These are phyloP conservation scores for Diuraphis noxia DNA, from an alignment of 1,140 invertebrate species.

Conservation along the genomic window DNA sequence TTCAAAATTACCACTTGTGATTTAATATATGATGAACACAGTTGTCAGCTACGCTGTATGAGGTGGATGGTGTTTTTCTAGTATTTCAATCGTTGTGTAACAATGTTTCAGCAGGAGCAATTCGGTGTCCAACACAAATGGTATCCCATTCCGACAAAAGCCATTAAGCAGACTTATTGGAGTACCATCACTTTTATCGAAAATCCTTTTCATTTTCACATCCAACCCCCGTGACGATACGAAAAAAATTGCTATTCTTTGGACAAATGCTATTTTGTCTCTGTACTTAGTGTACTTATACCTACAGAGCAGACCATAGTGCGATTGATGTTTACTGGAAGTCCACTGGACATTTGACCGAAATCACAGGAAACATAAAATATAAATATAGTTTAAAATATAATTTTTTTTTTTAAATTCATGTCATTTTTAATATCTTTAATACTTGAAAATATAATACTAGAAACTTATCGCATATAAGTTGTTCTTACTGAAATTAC, in stretches of 20 bases:
- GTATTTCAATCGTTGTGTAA: background rate
- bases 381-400: too few species aligned
- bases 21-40: background rate
- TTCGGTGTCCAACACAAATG: slow-evolving; percentile 6
- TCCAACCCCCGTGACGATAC: background rate
- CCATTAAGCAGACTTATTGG: slow-evolving; percentile 11
- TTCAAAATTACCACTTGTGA: background rate
- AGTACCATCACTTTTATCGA: background rate
- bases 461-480: background rate
- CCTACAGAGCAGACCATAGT: background rate
- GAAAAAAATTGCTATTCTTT: background rate
- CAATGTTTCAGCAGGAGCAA: background rate
- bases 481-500: background rate
- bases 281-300: too few species aligned
- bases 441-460: background rate
- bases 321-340: background rate
- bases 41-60: background rate
- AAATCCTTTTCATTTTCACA: background rate
- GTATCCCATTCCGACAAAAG: background rate
- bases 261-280: background rate
- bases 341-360: background rate
- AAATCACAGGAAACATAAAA: background rate
- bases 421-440: background rate
- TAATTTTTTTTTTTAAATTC: too few species aligned
- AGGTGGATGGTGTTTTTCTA: background rate